Evolutionary conservation across 2,113 vertebrate genomes (phyloP).

Genomic region (Microcebus jonahi): DNA sequence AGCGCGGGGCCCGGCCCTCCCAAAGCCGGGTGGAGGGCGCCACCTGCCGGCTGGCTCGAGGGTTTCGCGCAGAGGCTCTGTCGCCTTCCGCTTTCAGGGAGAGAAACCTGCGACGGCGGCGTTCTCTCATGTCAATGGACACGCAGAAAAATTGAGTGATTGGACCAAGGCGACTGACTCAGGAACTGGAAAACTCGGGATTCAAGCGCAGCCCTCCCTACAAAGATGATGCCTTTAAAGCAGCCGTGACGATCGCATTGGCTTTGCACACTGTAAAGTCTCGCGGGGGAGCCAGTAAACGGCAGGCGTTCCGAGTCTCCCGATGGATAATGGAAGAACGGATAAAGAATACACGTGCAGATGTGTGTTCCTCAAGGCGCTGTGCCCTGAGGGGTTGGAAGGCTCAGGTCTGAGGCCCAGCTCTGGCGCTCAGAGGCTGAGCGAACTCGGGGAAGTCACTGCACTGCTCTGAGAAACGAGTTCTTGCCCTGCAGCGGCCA

Average conservation of each 20-base stretch:
- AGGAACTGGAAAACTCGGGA: neutral
- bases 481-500: neutral
- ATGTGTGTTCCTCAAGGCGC: rapidly evolving
- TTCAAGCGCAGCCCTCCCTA: neutral
- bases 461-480: neutral
- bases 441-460: neutral
- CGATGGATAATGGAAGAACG: neutral
- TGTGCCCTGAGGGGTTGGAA: neutral
- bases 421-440: neutral
- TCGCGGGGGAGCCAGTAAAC: rapidly evolving
- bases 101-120: rapidly evolving
- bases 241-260: neutral
- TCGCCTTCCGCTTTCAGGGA: neutral
- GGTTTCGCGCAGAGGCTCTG: neutral
- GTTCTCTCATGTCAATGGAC: neutral
- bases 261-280: neutral
- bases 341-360: neutral
- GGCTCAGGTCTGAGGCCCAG: neutral
- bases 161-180: neutral
- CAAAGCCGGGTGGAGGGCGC: conserved; percentile 45
- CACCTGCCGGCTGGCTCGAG: conserved; percentile 62
- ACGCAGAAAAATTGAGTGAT: neutral
- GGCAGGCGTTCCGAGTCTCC: neutral
- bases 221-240: neutral
- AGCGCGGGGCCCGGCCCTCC: rapidly evolving